These are phyloP conservation scores for Carposina sasakii DNA, from an alignment of 1,140 invertebrate species.

Conservation along the genomic window DNA sequence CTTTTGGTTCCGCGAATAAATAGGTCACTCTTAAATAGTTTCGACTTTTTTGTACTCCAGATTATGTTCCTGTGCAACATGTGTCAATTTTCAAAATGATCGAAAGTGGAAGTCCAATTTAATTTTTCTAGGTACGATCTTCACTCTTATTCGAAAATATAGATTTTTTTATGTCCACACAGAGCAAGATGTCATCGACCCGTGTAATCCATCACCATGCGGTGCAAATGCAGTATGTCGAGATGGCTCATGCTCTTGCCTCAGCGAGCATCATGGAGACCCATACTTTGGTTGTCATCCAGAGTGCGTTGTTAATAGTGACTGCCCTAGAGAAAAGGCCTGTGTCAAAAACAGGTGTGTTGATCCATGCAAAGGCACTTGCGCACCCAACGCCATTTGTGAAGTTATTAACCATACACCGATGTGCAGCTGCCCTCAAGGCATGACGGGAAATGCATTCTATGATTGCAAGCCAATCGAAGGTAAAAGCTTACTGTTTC, in stretches of 20 bases:
- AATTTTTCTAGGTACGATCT: too few species aligned
- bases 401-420: conserved; percentile 80
- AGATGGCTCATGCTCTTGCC: conserved; percentile 77
- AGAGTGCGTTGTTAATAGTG: conserved; percentile 79
- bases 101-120: too few species aligned
- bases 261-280: conserved; percentile 79
- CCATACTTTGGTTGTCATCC: conserved; percentile 79
- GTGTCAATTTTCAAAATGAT: too few species aligned
- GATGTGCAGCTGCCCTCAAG: conserved; percentile 79
- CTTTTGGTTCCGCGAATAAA: too few species aligned
- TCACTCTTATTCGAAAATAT: too few species aligned
- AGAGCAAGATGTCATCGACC: conserved; percentile 37
- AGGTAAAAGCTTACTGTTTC: too few species aligned
- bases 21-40: too few species aligned
- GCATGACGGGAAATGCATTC: conserved; percentile 77
- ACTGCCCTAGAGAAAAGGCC: conserved; percentile 79
- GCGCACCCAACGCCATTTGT: conserved; percentile 79
- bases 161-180: conserved; percentile 19
- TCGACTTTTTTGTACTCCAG: too few species aligned
- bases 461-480: conserved; percentile 61
- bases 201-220: conserved; percentile 78
- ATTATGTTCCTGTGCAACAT: too few species aligned
- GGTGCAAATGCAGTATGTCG: conserved; percentile 77
- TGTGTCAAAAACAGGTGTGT: conserved; percentile 81
- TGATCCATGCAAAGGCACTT: conserved; percentile 80